phyloP scores from a whole-genome alignment of 2,888 invertebrate species.

The Noctua pronuba region DNA sequence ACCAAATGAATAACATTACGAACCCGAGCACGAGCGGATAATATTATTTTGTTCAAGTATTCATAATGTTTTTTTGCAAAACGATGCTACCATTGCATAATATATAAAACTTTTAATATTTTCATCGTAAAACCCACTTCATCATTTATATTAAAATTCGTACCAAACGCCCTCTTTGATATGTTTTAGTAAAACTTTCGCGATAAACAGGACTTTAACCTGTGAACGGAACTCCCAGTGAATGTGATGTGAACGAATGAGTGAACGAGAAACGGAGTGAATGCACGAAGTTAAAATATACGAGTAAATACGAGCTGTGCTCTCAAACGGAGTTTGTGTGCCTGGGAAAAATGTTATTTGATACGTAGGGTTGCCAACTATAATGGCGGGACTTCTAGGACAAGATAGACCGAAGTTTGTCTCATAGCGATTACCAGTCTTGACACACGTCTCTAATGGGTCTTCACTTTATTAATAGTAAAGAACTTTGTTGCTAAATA shows the following conservation, averaged over 20 bases:
- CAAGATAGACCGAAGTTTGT: not conserved
- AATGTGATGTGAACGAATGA: slow-evolving; percentile 34
- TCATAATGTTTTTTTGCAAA: not conserved
- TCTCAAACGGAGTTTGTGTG: slow-evolving; percentile 24
- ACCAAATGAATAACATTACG: not conserved
- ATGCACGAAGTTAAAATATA: slow-evolving; percentile 41
- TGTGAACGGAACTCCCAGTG: slow-evolving; percentile 28
- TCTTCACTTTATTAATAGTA: not conserved
- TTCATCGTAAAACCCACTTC: not conserved
- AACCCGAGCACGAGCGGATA: not conserved
- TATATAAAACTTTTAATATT: slow-evolving; percentile 33
- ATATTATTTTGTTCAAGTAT: not conserved
- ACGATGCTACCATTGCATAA: slow-evolving; percentile 2
- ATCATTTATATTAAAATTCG: slow-evolving; percentile 23
- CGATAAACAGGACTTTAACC: slow-evolving; percentile 32
- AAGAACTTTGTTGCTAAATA: not conserved
- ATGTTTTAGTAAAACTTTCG: slow-evolving; percentile 34
- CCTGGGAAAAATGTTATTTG: slow-evolving; percentile 39
- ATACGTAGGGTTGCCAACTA: not conserved
- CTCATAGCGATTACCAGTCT: not conserved
- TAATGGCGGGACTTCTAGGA: not conserved
- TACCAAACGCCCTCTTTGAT: slow-evolving; percentile 7
- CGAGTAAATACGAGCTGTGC: slow-evolving; percentile 25
- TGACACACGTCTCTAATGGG: not conserved
- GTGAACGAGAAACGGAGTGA: slow-evolving; percentile 27